phyloP scores from a whole-genome alignment of 2,888 invertebrate species.

The Hydrotaea diabolus region DNA sequence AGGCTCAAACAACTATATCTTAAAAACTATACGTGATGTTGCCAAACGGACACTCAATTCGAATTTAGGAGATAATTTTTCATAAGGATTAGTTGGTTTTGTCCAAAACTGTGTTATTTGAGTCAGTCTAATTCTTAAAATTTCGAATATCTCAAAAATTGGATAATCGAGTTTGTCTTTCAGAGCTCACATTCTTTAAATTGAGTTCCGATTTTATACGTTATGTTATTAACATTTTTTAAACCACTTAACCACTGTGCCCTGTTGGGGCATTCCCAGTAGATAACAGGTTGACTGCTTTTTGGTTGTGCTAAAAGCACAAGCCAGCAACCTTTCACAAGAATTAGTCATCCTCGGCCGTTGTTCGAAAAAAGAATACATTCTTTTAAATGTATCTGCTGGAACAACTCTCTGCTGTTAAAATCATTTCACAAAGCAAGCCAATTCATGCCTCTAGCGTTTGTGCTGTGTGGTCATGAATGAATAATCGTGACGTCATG shows the following conservation, averaged over 20 bases:
- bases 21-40: too few species aligned
- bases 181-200: too few species aligned
- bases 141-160: too few species aligned
- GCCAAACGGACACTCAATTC: too few species aligned
- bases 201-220: too few species aligned
- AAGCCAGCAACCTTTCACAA: not conserved
- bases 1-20: too few species aligned
- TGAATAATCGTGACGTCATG: conserved; percentile 56
- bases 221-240: too few species aligned
- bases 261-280: not conserved
- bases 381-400: not conserved
- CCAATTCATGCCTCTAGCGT: conserved; percentile 41
- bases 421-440: conserved; percentile 37
- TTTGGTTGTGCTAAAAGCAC: not conserved
- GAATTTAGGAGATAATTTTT: too few species aligned
- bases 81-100: too few species aligned
- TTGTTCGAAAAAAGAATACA: not conserved
- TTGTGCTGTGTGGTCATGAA: conserved; percentile 28
- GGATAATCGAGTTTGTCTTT: too few species aligned
- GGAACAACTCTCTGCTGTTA: not conserved
- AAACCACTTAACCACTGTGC: not conserved
- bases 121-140: too few species aligned
- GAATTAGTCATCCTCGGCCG: not conserved
- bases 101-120: too few species aligned
- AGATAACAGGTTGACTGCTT: conserved; percentile 3